Base-by-base conservation (phyloP, 2,888 invertebrate genomes). In the Microplitis manilae region DNA sequence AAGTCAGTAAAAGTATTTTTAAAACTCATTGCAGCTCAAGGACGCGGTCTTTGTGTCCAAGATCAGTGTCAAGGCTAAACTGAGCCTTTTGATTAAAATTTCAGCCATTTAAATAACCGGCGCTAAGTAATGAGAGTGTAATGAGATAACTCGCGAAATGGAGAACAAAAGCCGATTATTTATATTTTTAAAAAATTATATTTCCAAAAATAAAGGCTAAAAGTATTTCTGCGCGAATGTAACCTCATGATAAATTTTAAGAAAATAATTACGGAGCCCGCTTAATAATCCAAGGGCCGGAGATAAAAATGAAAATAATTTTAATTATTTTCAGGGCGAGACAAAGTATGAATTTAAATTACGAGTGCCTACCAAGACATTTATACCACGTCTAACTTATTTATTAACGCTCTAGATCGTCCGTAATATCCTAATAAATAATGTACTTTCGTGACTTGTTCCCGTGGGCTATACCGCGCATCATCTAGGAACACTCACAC, bases 21-120 rank as follows among this genome's bases (percentile, higher is more conserved):
- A 50, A 50, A 50, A 50, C 1, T 13, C 8, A 50, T 50, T 13
- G 77, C 78, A 75, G 78, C 80, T 80, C 81, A 80, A 81, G 81
- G 80, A 73, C 79, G 72, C 59, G 73, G 50, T 68, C 71, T 15
- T 62, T 73, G 78, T 72, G 74, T 82, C 77, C 80, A 77, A 81
- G 81, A 82, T 83, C 84, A 83, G 81, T 83, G 83, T 78, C 80
- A 81, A 77, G 73, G 75, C 41, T 71, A 39, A 70, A 73, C 73
- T 67, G 74, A 67, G 68, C 72, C 67, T 74, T 30, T 15, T 79
- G 86, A 87, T 87, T 85, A 86, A 81, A 87, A 87, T 87, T 87
- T 85, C 85, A 86, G 81, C 82, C 84, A 87, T 86, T 87, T 85
- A 81, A 79, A 69, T 78, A 76, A 50, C 8, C 2, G 9, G 9